Evolutionary conservation across 2,888 invertebrate species (phyloP), one percentile per base, ranked within the genome.

Genomic region (Lacanobia wlatinum): DNA sequence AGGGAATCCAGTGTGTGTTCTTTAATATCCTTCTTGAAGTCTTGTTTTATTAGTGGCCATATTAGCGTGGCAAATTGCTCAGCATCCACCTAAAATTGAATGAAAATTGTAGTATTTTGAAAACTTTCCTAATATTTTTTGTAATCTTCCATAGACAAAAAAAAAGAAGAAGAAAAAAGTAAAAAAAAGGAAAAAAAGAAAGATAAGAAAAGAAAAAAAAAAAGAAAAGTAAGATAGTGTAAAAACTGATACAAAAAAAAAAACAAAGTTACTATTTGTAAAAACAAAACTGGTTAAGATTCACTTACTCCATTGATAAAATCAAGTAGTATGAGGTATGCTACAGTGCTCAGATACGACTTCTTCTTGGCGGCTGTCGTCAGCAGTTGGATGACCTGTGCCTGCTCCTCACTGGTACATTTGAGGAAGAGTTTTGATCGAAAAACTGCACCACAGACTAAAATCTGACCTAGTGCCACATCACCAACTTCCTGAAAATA

Each of bases 391-490:
- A 96, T 80, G 14, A 95, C 87, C 79, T 92, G 87, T 8, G 89
- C 90, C 82, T 94, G 94, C 64, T 97, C 96, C 63, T 97, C 97
- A 40, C 84, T 85, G 0, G 95, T 91, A 80, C 95, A 94, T 82
- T 94, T 94, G 2, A 93, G 82, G 84, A 97, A 96, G 64, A 97
- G 92, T 28, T 96, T 97, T 0, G 98, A 97, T 64, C 97, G 96
- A 75, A 98, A 96, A 48, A 98, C 88, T 5, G 98, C 97, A 34
- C 98, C 97, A 88, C 97, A 97, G 1, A 97, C 96, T 84, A 98
- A 93, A 77, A 98, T 97, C 88, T 97, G 97, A 0, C 98, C 98
- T 34, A 97, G 96, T 48, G 97, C 96, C 62, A 98, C 96, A 94
- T 98, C 98, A 52, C 97, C 97, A 87, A 97, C 97, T 96, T 98